Evolutionary conservation across 2,797 vertebrate genomes (phyloP), one percentile per base, ranked within the genome.

Genomic region (Mastacembelus armatus): DNA sequence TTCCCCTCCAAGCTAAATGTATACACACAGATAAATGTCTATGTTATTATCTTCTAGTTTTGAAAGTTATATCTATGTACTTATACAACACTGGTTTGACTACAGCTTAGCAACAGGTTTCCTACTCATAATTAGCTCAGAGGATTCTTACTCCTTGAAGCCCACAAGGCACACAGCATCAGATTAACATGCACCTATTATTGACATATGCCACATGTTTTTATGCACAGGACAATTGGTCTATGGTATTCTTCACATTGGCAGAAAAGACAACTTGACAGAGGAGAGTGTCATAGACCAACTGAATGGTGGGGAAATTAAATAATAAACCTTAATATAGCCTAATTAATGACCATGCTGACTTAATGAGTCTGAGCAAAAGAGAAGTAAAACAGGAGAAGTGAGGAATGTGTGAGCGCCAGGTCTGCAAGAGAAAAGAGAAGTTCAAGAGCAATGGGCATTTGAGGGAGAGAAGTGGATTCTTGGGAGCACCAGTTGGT

Each of bases 401-500:
- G 69, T 47, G 38, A 71, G 71, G 80, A 85, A 81, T 81, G 83
- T 78, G 77, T 69, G 68, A 78, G 60, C 66, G 51, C 38, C 5
- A n/a, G 62, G 18, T 51, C 39, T 15, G 19, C 24, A 29, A 33
- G 55, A 74, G 55, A 78, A 78, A 81, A 63, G 62, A 77, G 27
- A 48, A 10, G 21, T 67, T 79, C 12, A 57, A 49, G 39, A 44
- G 32, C 40, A 71, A 47, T 19, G 32, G 50, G 52, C 73, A 57
- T 67, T 71, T 58, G 14, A 79, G 66, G 51, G 50, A 78, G 60
- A 73, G 60, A 78, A 83, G 84, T 77, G 84, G 77, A 92, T 91
- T 91, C 85, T 81, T 90, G 70, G 69, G 38, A 49, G 64, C 45
- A 6, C 71, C 16, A 65, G 77, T 81, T 6, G 16, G 80, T 88